These are phyloP conservation scores for Chrysina gloriosa DNA, from an alignment of 2,888 invertebrate species.

Conservation along the genomic window DNA sequence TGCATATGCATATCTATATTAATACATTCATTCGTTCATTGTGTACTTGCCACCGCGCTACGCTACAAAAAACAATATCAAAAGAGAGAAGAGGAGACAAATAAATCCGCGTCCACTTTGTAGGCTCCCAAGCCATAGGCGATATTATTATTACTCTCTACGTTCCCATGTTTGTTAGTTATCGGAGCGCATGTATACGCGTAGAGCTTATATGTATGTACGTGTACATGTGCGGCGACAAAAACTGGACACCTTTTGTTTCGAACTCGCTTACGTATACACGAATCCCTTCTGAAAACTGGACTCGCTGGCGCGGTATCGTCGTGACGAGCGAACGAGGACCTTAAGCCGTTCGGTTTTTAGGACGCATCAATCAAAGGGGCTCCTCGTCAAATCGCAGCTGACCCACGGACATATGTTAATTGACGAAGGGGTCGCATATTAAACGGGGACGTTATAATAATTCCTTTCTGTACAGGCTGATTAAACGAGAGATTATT, in stretches of 20 bases:
- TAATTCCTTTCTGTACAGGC: slow-evolving; percentile 42
- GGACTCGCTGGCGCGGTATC: slow-evolving; percentile 47
- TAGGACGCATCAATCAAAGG: slow-evolving; percentile 46
- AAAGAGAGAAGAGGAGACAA: slow-evolving; percentile 29
- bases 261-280: slow-evolving; percentile 58
- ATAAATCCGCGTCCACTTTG: slow-evolving; percentile 19
- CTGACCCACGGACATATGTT: slow-evolving; percentile 56
- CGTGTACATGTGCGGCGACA: slow-evolving; percentile 47
- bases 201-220: neutral
- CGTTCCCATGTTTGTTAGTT: slow-evolving; percentile 51
- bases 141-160: too few relatives aligned
- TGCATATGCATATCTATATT: slow-evolving; percentile 35
- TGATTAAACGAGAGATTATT: slow-evolving; percentile 44
- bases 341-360: slow-evolving; percentile 52
- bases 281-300: slow-evolving; percentile 57
- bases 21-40: slow-evolving; percentile 25
- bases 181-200: slow-evolving; percentile 48
- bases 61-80: slow-evolving; percentile 35
- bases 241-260: slow-evolving; percentile 60
- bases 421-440: slow-evolving; percentile 51
- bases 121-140: too few relatives aligned
- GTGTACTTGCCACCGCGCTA: slow-evolving; percentile 17
- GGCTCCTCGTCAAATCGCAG: slow-evolving; percentile 47
- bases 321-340: slow-evolving; percentile 52
- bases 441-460: slow-evolving; percentile 49